These are phyloP conservation scores for Danio tinwini DNA, from an alignment of 2,797 vertebrate species.

Conservation along the genomic window DNA sequence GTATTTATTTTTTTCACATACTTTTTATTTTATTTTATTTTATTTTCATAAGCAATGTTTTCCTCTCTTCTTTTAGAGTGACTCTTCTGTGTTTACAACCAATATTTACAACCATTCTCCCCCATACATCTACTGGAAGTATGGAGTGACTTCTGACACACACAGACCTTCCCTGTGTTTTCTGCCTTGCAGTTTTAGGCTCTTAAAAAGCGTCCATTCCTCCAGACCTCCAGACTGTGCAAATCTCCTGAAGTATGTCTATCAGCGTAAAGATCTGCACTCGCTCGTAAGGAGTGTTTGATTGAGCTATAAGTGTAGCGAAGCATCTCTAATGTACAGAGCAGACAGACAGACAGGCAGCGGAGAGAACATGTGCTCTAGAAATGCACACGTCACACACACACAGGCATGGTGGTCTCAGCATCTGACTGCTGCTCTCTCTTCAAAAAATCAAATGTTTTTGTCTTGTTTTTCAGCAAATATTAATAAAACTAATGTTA, in stretches of 20 bases:
- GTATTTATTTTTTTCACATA: too few species aligned
- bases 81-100: constrained; percentile 62
- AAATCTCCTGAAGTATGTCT: constrained; percentile 68
- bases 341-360: constrained; percentile 70
- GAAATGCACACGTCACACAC: constrained; percentile 66
- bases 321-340: constrained; percentile 66
- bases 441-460: too few species aligned
- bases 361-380: constrained; percentile 63
- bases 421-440: constrained; percentile 60
- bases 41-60: too few species aligned
- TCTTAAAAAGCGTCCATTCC: constrained; percentile 60
- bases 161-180: constrained; percentile 44
- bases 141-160: constrained; percentile 30
- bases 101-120: constrained; percentile 66
- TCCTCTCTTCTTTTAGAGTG: too few species aligned
- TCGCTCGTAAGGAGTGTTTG: constrained; percentile 59
- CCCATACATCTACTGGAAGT: constrained; percentile 51
- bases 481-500: too few species aligned
- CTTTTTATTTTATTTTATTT: too few species aligned
- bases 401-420: constrained; percentile 77
- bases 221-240: constrained; percentile 67
- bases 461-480: background rate
- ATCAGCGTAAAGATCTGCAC: constrained; percentile 69
- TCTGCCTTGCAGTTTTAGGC: constrained; percentile 49
- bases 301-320: constrained; percentile 64